Evolutionary conservation across 2,888 invertebrate genomes (phyloP).

Genomic region (Dioctria linearis): DNA sequence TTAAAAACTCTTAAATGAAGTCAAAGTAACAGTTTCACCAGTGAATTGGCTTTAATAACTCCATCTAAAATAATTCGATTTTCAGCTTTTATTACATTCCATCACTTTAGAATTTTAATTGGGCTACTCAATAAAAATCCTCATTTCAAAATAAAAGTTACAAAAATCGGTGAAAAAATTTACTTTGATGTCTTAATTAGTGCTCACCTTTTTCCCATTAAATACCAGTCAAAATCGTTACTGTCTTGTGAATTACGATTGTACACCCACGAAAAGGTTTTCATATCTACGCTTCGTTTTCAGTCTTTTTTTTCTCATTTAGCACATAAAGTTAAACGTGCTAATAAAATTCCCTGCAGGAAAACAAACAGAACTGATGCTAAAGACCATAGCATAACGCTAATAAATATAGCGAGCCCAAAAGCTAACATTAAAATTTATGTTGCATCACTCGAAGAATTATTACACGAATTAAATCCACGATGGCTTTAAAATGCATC

Average conservation of each 20-base stretch:
- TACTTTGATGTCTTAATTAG: conserved; percentile 47
- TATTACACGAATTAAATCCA: conserved; percentile 31
- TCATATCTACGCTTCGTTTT: background rate
- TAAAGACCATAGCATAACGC: conserved; percentile 19
- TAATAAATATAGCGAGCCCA: conserved; percentile 49
- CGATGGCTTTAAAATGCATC: conserved; percentile 12
- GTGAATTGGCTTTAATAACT: too few relatives aligned
- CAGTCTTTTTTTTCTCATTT: background rate
- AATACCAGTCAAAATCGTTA: conserved; percentile 19
- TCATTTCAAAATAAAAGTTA: too few relatives aligned
- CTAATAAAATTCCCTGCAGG: conserved; percentile 26
- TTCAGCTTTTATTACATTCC: too few relatives aligned
- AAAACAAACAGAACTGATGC: conserved; percentile 14
- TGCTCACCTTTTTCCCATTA: conserved; percentile 13
- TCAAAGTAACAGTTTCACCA: too few relatives aligned
- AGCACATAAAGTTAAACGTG: conserved; percentile 8
- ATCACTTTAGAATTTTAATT: too few relatives aligned
- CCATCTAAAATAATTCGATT: too few relatives aligned
- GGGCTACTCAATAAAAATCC: too few relatives aligned
- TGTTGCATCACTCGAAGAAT: conserved; percentile 22
- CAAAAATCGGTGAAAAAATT: background rate
- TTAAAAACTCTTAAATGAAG: too few relatives aligned
- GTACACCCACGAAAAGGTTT: conserved; percentile 22
- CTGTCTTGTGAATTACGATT: background rate
- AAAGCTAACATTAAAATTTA: conserved; percentile 49